Evolutionary conservation across 2,888 invertebrate genomes (phyloP).

Genomic region (Drosophila neonasuta): DNA sequence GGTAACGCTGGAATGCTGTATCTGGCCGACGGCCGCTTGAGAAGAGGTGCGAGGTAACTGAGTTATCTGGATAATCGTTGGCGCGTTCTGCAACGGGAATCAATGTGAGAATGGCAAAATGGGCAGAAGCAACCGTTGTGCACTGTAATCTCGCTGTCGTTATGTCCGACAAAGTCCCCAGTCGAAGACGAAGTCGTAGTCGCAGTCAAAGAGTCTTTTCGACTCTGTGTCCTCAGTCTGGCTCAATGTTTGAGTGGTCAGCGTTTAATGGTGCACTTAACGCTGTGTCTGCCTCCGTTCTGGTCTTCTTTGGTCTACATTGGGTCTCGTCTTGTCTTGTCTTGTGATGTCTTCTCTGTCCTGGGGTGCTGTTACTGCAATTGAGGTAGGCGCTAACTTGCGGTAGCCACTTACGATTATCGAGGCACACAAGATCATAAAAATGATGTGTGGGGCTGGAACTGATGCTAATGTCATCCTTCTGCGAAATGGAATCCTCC

Average conservation of each 20-base stretch:
- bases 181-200: constrained; percentile 11
- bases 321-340: constrained; percentile 17
- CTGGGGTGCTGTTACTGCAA: constrained; percentile 11
- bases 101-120: constrained; percentile 28
- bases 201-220: not conserved
- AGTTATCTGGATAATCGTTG: constrained; percentile 94
- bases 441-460: constrained; percentile 93
- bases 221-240: constrained; percentile 19
- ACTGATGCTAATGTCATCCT: constrained; percentile 92
- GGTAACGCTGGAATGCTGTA: constrained; percentile 91
- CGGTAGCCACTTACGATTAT: constrained; percentile 89
- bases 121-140: constrained; percentile 55
- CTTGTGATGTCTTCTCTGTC: not conserved
- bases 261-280: constrained; percentile 61
- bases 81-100: constrained; percentile 88
- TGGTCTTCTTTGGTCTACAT: constrained; percentile 13
- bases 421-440: constrained; percentile 93
- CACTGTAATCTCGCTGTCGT: constrained; percentile 65
- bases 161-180: constrained; percentile 32
- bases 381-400: constrained; percentile 47
- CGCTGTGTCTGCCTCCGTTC: constrained; percentile 47
- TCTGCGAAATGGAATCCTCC: constrained; percentile 94
- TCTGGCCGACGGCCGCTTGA: constrained; percentile 91
- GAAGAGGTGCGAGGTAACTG: constrained; percentile 92
- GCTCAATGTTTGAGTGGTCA: constrained; percentile 35